Evolutionary conservation across 2,797 vertebrate species (phyloP).

Genomic region (Anomalospiza imberbis): DNA sequence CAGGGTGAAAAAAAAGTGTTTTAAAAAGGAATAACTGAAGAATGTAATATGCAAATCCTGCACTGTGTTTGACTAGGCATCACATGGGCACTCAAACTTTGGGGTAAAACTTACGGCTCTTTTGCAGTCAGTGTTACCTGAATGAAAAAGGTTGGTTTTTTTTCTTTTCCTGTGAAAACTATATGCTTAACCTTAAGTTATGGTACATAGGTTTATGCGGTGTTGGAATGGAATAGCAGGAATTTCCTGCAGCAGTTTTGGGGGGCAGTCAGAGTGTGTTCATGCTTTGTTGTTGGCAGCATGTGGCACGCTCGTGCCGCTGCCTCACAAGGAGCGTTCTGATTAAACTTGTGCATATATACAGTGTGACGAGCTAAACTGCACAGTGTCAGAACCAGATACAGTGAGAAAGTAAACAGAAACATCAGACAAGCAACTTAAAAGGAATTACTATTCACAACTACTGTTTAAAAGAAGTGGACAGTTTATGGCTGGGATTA

Average conservation of each 20-base stretch:
- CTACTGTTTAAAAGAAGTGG: not conserved
- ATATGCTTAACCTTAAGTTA: not conserved
- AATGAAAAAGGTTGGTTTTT: not conserved
- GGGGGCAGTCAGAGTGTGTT: not conserved
- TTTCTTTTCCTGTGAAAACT: not conserved
- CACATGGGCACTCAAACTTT: not conserved
- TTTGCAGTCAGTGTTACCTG: not conserved
- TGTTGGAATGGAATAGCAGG: not conserved
- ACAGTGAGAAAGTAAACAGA: not conserved
- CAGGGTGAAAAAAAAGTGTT: not conserved
- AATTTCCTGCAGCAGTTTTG: not conserved
- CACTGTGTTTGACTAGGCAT: not conserved
- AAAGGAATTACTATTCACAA: not conserved
- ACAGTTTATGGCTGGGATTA: not conserved
- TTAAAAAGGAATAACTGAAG: not conserved
- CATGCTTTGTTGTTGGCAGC: not conserved
- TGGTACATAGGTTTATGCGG: not conserved
- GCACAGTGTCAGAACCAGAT: not conserved
- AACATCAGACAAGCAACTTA: not conserved
- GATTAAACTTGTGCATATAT: not conserved
- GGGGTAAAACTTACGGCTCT: not conserved
- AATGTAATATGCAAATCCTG: not conserved
- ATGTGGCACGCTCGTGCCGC: not conserved
- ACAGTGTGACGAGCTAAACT: not conserved
- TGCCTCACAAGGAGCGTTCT: not conserved